Evolutionary conservation across 2,888 invertebrate species (phyloP), one percentile per base, ranked within the genome.

Genomic region (Drosophila greeni): DNA sequence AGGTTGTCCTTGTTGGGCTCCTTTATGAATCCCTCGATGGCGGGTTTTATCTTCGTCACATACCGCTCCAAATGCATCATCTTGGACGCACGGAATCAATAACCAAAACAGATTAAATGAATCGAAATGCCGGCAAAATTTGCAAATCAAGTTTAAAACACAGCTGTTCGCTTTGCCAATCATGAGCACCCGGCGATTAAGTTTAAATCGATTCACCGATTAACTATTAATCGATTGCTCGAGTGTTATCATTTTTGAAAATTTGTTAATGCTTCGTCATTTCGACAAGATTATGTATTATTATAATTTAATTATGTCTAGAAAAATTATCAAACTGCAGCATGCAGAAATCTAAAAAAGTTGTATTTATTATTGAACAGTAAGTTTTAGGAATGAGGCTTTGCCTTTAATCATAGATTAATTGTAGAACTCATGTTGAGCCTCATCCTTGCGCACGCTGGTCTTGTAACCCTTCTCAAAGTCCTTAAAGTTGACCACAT

Each of bases 381-480:
- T 18, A 2, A 23, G 23, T 2, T 23, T 23, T 8, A 8, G 40
- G n/a, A 12, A 7, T 12, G 4, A 5, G 16, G 12, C 14, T 31
- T 9, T 16, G 31, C 18, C 20, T 5, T 14, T 14, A 14, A 18
- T 23, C 1, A 23, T 16, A 14, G 3, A 18, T 64, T 97, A 99
- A 92, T 98, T 99, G 90, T 99, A 99, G 90, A 99, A 99, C 88
- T 99, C 99, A 86, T 98, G 98, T 90, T 99, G 99, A 79, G 97
- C 95, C 88, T 81, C 84, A 89, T 99, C 98, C 88, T 99, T 99
- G 90, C 98, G 98, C 85, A 98, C 97, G 87, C 98, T 99, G 86
- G 98, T 97, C 88, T 99, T 99, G 91, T 99, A 99, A 23, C 98
- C 99, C 88, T 99, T 99, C 87, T 99, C 99, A 86, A 99, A 99